A percentile compares a stretch with the other conserved stretches of the same genome.
These are phyloP conservation scores for Drosophila sucinea DNA, from an alignment of 1,140 invertebrate genomes.

Conservation along the genomic window DNA sequence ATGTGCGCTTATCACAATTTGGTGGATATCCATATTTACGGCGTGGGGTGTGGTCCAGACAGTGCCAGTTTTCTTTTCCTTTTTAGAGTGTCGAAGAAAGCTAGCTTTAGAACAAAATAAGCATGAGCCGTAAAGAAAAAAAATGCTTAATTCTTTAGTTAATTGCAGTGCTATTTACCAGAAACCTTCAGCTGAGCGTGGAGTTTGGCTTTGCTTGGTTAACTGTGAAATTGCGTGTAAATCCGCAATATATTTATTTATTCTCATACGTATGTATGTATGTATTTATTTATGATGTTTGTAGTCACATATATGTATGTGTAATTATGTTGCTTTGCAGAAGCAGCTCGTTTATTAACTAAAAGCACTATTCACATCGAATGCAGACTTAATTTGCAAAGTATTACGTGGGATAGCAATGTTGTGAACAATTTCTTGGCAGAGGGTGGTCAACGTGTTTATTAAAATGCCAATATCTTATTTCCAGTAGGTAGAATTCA, in stretches of 20 bases:
- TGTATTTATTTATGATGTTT: too few relatives aligned
- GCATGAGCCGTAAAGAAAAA: neutral
- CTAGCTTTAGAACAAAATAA: neutral
- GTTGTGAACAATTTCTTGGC: too few relatives aligned
- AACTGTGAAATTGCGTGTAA: conserved; percentile 11
- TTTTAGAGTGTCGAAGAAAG: neutral
- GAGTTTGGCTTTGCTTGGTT: neutral
- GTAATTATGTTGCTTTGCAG: neutral
- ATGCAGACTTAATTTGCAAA: too few relatives aligned
- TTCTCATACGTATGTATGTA: neutral
- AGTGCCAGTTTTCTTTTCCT: neutral
- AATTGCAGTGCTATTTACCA: too few relatives aligned
- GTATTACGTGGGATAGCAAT: too few relatives aligned
- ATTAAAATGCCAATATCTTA: too few relatives aligned
- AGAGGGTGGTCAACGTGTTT: too few relatives aligned
- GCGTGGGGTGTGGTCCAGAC: conserved; percentile 71
- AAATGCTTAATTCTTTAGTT: neutral
- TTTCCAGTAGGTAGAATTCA: too few relatives aligned
- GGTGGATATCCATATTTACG: conserved; percentile 44
- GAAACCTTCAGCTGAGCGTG: neutral
- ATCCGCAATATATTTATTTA: neutral
- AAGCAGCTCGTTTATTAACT: neutral
- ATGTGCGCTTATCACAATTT: conserved; percentile 56
- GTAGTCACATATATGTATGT: neutral
- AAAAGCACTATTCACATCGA: neutral